Evolutionary conservation across 2,113 vertebrate genomes (phyloP), one percentile per base, ranked within the genome.

Genomic region (Dendrocopos noguchii): DNA sequence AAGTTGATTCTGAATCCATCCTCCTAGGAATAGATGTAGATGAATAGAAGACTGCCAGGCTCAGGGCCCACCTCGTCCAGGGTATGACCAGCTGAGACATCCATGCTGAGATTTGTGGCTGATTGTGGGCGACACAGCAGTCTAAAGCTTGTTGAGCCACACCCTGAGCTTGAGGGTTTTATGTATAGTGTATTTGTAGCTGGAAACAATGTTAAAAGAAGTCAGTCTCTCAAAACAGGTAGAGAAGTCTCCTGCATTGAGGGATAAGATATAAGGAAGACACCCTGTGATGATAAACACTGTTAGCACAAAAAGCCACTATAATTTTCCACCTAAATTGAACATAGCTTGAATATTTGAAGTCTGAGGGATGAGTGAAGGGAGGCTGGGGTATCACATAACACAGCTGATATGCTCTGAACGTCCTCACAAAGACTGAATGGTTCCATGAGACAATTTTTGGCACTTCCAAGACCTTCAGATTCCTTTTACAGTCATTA

Each of bases 401-500:
- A 91, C 71, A 84, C 11, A 84, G 55, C 8, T 91, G 15, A 65
- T 79, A 33, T 6, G 11, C 28, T 88, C 57, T 78, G 80, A 84
- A 84, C 7, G 19, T 84, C 33, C 28, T 84, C 34, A 61, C 4
- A 29, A 88, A 84, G 47, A 25, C 46, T 84, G 46, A 81, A 73
- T 42, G 63, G 14, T 70, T 92, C 80, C 27, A 19, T 46, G 24
- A 84, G 52, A 81, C 74, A 76, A 46, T 80, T 84, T 81, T 56
- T 82, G 71, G 15, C 56, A 67, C 36, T 14, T 71, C 82, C 59
- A 53, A 29, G 36, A 71, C 73, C n/a, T 92, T 92, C 57, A 70
- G 31, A 76, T 84, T 87, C 64, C 31, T 82, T 87, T 93, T 57
- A 42, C 12, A 80, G 55, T 87, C 39, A 66, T 96, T 88, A 88